Percentiles rank a stretch among this genome's conserved stretches.
Conservation (phyloP, 1,140 invertebrate species). For the Glossosoma conforme region DNA sequence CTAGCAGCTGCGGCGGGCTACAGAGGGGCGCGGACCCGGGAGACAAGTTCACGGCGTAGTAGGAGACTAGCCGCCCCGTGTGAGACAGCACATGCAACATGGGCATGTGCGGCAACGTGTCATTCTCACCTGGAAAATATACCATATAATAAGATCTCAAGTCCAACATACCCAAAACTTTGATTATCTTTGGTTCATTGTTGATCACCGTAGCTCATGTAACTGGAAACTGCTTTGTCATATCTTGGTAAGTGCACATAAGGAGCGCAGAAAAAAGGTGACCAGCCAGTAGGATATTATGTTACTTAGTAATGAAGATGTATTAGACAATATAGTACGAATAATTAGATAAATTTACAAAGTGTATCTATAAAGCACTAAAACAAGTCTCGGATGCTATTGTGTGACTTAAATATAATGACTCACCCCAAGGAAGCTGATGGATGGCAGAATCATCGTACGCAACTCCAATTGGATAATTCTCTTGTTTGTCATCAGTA, state of each 20-base stretch:
- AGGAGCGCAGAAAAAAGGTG: too few species aligned
- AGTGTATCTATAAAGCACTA: constrained; percentile 1
- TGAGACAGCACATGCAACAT: constrained; percentile 64
- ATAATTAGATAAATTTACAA: constrained; percentile 6
- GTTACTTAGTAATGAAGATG: too few species aligned
- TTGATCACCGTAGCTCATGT: too few species aligned
- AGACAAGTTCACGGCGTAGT: constrained; percentile 62
- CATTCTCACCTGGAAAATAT: constrained; percentile 50
- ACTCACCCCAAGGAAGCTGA: constrained; percentile 56
- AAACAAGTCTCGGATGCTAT: too few species aligned
- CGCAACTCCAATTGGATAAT: constrained; percentile 65
- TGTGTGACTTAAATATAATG: too few species aligned
- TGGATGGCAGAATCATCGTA: constrained; percentile 60
- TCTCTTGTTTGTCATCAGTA: constrained; percentile 60
- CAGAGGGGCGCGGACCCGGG: constrained; percentile 52
- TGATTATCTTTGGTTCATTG: too few species aligned
- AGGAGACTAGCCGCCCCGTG: constrained; percentile 65
- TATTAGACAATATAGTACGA: too few species aligned
- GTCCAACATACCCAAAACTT: background rate
- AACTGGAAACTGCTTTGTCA: too few species aligned
- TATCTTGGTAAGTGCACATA: too few species aligned
- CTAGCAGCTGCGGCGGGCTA: constrained; percentile 51
- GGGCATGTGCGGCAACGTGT: constrained; percentile 57
- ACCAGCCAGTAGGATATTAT: too few species aligned
- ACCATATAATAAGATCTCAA: constrained; percentile 3